These are phyloP conservation scores for Catocala nupta DNA, from an alignment of 2,888 invertebrate genomes.

Conservation along the genomic window DNA sequence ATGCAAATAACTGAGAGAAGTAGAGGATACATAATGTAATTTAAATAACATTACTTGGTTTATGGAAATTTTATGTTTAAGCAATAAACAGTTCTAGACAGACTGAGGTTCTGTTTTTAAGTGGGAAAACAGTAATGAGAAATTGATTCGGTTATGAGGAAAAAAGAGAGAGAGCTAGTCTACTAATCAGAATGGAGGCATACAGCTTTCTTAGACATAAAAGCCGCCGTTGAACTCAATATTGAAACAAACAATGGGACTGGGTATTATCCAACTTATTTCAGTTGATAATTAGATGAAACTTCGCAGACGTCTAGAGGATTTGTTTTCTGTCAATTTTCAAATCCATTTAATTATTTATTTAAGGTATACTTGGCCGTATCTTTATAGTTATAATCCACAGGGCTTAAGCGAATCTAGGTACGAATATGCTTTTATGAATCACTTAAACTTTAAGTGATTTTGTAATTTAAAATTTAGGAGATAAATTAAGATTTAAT, in stretches of 20 bases:
- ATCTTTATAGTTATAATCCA: constrained; percentile 25
- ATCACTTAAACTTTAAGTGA: neutral
- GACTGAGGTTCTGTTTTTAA: no score
- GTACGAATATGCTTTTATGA: constrained; percentile 7
- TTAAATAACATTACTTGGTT: no score
- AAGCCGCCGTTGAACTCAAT: constrained; percentile 16
- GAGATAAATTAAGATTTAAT: neutral
- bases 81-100: no score
- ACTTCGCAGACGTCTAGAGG: constrained; percentile 55
- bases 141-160: no score
- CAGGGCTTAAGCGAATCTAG: constrained; percentile 9
- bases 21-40: no score
- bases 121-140: no score
- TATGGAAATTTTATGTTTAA: no score
- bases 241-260: constrained; percentile 34
- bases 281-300: constrained; percentile 40
- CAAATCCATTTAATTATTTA: constrained; percentile 33
- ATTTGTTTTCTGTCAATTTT: constrained; percentile 32
- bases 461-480: neutral
- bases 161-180: no score
- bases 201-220: neutral
- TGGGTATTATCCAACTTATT: constrained; percentile 30
- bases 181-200: neutral
- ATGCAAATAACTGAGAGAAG: no score
- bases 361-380: constrained; percentile 16